Evolutionary conservation across 2,113 vertebrate species (phyloP).

Genomic region (Cyanoramphus novaezelandiae): DNA sequence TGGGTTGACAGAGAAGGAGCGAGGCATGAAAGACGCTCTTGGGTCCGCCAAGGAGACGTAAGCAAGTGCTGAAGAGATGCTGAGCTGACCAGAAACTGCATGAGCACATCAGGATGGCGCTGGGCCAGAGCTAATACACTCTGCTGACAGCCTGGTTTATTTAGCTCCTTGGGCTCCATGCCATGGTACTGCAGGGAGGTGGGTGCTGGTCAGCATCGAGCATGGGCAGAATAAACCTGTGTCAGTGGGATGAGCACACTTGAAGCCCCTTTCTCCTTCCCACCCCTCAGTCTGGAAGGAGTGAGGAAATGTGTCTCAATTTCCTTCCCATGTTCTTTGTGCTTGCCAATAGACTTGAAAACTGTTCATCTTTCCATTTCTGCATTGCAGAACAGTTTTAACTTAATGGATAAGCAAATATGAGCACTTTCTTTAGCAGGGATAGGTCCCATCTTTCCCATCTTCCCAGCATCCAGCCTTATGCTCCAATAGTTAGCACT

Average conservation of each 20-base stretch:
- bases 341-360: neutral
- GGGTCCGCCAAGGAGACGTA: neutral
- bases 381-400: neutral
- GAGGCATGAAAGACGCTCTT: neutral
- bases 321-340: neutral
- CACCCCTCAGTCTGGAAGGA: neutral
- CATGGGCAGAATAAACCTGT: neutral
- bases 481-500: fast-evolving
- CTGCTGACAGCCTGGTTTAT: neutral
- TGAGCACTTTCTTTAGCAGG: neutral
- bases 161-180: neutral
- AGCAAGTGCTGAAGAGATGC: neutral
- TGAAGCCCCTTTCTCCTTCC: neutral
- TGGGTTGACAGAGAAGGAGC: neutral
- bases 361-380: neutral
- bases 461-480: neutral
- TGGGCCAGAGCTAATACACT: neutral
- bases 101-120: neutral
- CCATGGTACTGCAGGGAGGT: neutral
- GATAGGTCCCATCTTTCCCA: neutral
- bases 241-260: neutral
- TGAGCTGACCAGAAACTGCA: slow-evolving; percentile 12
- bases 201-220: neutral
- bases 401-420: neutral
- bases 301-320: neutral